A percentile compares a stretch with the other conserved stretches of the same genome.
Evolutionary conservation across 2,888 invertebrate species (phyloP).

Genomic region (Gnatocerus cornutus): DNA sequence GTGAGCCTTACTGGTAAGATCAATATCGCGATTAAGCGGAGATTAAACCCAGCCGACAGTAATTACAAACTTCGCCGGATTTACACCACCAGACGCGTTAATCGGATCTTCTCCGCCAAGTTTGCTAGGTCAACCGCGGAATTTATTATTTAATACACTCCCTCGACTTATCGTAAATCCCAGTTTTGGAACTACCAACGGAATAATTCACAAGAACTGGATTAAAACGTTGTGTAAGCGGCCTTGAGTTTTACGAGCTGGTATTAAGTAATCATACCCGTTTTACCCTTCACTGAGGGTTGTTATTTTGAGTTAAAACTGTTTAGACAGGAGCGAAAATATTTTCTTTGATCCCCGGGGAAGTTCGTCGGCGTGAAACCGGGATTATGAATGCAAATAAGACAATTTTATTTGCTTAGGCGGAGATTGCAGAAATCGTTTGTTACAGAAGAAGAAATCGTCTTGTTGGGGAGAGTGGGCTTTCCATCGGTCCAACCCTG

Average conservation of each 20-base stretch:
- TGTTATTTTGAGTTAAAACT: constrained; percentile 3
- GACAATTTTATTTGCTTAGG: constrained; percentile 1
- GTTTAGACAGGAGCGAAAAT: constrained; percentile 28
- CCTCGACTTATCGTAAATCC: neutral
- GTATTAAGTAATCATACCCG: neutral
- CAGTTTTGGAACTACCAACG: neutral
- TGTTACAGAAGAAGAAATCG: constrained; percentile 80
- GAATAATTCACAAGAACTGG: constrained; percentile 30
- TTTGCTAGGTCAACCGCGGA: constrained; percentile 1
- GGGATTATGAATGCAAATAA: constrained; percentile 17
- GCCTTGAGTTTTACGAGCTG: constrained; percentile 7
- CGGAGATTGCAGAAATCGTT: neutral
- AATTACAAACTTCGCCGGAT: constrained; percentile 34
- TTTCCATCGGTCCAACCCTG: constrained; percentile 82
- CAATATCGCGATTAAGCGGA: neutral
- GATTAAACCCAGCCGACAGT: constrained; percentile 18
- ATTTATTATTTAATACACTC: constrained; percentile 22
- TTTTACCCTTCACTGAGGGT: neutral
- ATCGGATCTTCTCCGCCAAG: constrained; percentile 23
- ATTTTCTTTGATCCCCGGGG: constrained; percentile 8
- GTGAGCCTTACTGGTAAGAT: constrained; percentile 84
- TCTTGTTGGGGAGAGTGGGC: constrained; percentile 77
- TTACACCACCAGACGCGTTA: constrained; percentile 33
- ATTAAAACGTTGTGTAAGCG: constrained; percentile 25
- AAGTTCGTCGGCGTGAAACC: constrained; percentile 1